Percentiles rank a stretch among this genome's conserved stretches.
Evolutionary conservation across 2,113 vertebrate genomes (phyloP).

Genomic region (Hipposideros armiger): DNA sequence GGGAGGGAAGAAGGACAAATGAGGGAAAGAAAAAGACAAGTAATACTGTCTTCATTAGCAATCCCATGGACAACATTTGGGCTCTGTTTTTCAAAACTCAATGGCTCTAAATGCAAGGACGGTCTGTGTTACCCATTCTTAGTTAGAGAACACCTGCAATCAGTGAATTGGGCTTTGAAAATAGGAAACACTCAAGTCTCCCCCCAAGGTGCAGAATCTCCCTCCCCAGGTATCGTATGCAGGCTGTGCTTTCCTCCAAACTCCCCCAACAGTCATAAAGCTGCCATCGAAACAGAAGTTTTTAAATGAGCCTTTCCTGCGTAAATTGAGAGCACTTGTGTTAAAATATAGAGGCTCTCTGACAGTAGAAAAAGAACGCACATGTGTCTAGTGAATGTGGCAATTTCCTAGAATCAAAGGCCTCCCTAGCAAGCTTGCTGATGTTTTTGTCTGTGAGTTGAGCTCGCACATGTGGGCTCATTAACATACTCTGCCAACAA

Average conservation of each 20-base stretch:
- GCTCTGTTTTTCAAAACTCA: neutral
- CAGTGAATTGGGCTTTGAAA: neutral
- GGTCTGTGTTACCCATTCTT: neutral
- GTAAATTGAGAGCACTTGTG: neutral
- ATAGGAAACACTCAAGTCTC: neutral
- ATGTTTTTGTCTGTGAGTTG: neutral
- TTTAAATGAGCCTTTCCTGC: neutral
- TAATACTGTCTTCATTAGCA: neutral
- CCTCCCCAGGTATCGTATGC: neutral
- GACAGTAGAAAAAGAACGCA: neutral
- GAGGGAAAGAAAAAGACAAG: neutral
- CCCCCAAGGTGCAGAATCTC: neutral
- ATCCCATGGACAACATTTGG: neutral
- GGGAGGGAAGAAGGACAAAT: neutral
- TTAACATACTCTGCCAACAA: constrained; percentile 33
- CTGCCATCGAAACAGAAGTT: neutral
- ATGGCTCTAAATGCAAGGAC: neutral
- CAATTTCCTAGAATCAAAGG: neutral
- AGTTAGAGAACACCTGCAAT: neutral
- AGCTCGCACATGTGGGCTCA: neutral
- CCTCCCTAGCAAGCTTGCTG: neutral
- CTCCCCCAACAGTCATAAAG: neutral
- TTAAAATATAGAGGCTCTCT: neutral
- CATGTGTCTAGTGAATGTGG: neutral
- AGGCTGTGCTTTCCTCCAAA: neutral